Base-by-base conservation (phyloP, 2,113 vertebrate species). In the Cyanocitta stelleri region DNA sequence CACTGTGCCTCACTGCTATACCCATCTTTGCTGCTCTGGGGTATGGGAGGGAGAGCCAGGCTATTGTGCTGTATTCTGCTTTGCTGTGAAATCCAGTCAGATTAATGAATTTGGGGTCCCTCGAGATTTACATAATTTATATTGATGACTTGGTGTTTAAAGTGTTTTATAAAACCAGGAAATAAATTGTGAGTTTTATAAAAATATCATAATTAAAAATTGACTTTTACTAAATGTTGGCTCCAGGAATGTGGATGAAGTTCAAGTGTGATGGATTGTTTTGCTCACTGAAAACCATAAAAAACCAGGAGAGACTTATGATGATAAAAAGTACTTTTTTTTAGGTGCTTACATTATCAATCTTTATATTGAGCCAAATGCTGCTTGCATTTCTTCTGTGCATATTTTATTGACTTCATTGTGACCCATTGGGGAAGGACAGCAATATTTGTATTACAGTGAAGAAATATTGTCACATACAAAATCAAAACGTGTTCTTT, bases 141-240 rank as follows among this genome's bases (percentile, higher is more conserved):
- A 93, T 72, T 0, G 13, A 91, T 76, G 88, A 84, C 37, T 87
- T 90, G 30, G 26, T 94, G 84, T 74, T 95, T 55, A 89, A 92
- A 96, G 39, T 17, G 23, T 86, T 95, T 92, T 75, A 89, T 39
- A 26, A 75, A 95, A 73, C 39, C 84, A 44, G 93, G 82, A 96
- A 90, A 95, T 85, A 93, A 92, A 95, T 61, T 41, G 58, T 54
- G 33, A 71, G 44, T 59, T 93, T 95, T 90, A 72, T 90, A 74
- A 90, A 93, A 88, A 89, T 66, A 94, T 80, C 95, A 66, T 96
- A 82, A 96, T 97, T 97, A 95, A 95, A 96, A 90, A 93, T 92
- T 92, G 90, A 97, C 94, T 96, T 63, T 29, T 69, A 56, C 71
- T 93, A 93, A 88, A 64, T 85, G 75, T 78, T 93, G 79, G 62